Conservation (phyloP, 1,140 invertebrate genomes). For the Bombyx mandarina region DNA sequence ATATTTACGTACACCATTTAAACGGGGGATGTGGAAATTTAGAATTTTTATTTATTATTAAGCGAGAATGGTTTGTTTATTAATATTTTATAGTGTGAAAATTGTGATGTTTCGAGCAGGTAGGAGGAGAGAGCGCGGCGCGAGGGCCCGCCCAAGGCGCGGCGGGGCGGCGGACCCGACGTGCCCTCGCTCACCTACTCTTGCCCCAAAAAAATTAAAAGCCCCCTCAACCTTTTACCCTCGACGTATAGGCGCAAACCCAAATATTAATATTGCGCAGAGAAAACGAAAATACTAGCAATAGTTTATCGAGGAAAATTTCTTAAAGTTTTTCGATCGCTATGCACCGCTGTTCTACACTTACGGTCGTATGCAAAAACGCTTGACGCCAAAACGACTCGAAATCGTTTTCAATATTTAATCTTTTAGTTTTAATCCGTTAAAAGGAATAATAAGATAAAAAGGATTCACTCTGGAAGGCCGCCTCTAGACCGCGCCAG, state of each 20-base stretch:
- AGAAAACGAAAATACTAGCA: constrained; percentile 18
- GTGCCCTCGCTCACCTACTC: constrained; percentile 27
- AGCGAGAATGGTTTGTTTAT: constrained; percentile 3
- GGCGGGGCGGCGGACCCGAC: constrained; percentile 28
- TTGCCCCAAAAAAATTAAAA: constrained; percentile 37
- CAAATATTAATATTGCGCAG: constrained; percentile 13
- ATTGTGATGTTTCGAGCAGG: constrained; percentile 1
- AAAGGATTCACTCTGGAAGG: neutral
- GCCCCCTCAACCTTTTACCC: constrained; percentile 29
- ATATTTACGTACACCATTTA: constrained; percentile 3
- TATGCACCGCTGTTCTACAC: constrained; percentile 36
- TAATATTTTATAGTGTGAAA: constrained; percentile 13
- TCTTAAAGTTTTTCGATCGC: constrained; percentile 49
- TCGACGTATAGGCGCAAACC: constrained; percentile 45
- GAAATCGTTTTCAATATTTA: neutral
- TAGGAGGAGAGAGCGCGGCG: neutral
- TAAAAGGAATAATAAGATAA: neutral
- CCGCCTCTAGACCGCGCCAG: no score
- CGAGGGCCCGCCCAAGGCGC: constrained; percentile 35
- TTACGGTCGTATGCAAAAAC: constrained; percentile 4
- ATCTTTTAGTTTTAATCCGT: no score
- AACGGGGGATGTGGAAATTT: constrained; percentile 14
- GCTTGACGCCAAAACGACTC: constrained; percentile 3
- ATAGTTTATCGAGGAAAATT: constrained; percentile 41
- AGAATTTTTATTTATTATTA: constrained; percentile 32